Evolutionary conservation across 1,140 invertebrate genomes (phyloP), one percentile per base, ranked within the genome.

Genomic region (Heliconius hewitsoni): DNA sequence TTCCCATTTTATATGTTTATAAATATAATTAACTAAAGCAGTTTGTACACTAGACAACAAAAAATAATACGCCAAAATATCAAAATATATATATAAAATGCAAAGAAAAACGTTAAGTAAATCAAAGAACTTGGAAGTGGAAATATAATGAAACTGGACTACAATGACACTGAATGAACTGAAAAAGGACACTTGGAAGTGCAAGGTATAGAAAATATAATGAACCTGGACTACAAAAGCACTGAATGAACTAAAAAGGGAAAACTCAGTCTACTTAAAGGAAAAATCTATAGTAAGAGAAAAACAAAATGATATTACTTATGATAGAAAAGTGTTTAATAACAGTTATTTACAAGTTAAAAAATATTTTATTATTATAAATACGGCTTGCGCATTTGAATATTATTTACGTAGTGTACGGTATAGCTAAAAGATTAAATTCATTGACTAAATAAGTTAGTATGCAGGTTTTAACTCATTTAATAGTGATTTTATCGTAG

Each of bases 211-310:
- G 27, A 66, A 66, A 66, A 66, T 66, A 66, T 66, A 30, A 66
- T 66, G 60, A 66, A 66, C 23, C 60, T 66, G 60, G 60, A 66
- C 60, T 66, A 66, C 23, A 66, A 66, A 4, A 66, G 60, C 60
- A 27, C 13, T 66, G 23, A 66, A 30, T 27, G 60, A 66, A 30
- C 23, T 66, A n/a, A 66, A 66, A 66, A 66, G 8, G 13, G 11
- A 16, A 13, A 66, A 66, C 3, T 23, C 27, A 27, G 23, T 66
- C 4, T n/a, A 11, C 2, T 57, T 57, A 4, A 16, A 30, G 5
- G 16, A 27, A 57, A 57, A 66, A 13, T 30, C 60, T 66, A 30
- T 66, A 27, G 23, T 30, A 66, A 13, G 60, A 27, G 57, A 66
- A 66, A 30, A 6, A 66, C 4, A 66, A 30, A 27, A 23, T 16